Conservation (phyloP, 2,888 invertebrate species). For the Choristoneura rosaceana region DNA sequence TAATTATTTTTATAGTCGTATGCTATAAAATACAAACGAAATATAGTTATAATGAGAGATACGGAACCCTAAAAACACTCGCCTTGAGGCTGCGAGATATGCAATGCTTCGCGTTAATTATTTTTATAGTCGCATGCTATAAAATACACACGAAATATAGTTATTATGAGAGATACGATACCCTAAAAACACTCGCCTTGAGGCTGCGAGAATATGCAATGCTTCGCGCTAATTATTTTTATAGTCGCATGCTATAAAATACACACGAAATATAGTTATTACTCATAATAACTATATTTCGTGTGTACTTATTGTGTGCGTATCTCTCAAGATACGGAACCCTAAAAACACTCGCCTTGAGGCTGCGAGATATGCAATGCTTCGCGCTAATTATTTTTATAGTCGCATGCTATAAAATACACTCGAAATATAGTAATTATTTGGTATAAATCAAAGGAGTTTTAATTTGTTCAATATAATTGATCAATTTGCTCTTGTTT, state of each 20-base stretch:
- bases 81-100: not conserved
- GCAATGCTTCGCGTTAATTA: slow-evolving; percentile 9
- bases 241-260: not conserved
- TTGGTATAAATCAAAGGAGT: not conserved
- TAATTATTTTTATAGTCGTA: slow-evolving; percentile 11
- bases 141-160: not conserved
- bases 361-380: not conserved
- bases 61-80: not conserved
- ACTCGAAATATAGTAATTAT: not conserved
- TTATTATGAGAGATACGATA: slow-evolving; percentile 1
- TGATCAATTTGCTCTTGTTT: slow-evolving; percentile 4
- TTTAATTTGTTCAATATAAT: slow-evolving; percentile 8
- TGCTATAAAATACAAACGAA: not conserved
- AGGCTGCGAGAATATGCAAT: not conserved
- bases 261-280: not conserved
- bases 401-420: not conserved
- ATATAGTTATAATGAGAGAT: not conserved
- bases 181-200: not conserved
- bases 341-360: not conserved
- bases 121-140: slow-evolving; percentile 2
- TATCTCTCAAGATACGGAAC: too few relatives aligned
- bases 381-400: slow-evolving; percentile 10
- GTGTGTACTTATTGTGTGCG: too few relatives aligned
- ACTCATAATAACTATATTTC: too few relatives aligned
- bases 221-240: slow-evolving; percentile 8